Percentiles rank a stretch among this genome's conserved stretches.
These are phyloP conservation scores for Pteropus alecto DNA, from an alignment of 2,113 vertebrate species.

Conservation along the genomic window DNA sequence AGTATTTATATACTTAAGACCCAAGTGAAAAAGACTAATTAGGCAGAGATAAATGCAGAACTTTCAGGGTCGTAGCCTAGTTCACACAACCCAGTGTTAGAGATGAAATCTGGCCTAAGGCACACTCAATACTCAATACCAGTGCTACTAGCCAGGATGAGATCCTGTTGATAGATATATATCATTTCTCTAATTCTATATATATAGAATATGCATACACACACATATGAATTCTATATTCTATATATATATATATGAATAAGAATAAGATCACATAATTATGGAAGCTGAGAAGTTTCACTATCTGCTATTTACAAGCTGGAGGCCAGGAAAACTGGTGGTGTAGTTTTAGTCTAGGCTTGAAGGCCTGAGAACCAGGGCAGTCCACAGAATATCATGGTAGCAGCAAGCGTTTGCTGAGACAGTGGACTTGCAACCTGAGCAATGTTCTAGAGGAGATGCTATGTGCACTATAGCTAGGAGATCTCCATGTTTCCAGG, in stretches of 20 bases:
- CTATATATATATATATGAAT: background rate
- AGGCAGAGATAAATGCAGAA: background rate
- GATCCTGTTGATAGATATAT: no score
- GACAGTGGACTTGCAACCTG: background rate
- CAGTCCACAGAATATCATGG: background rate
- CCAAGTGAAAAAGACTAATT: background rate
- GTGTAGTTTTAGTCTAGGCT: background rate
- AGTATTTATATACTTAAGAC: background rate
- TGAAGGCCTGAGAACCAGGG: background rate
- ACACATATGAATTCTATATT: background rate
- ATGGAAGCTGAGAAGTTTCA: background rate
- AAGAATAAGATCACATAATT: background rate
- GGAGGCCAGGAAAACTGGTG: background rate
- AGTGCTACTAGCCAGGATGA: background rate
- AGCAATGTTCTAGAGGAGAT: background rate
- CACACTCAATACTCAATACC: background rate
- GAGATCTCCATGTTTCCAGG: background rate
- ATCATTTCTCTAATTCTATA: no score
- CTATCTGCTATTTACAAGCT: background rate
- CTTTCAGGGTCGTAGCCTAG: background rate
- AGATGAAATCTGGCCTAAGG: background rate
- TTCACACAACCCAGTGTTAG: background rate
- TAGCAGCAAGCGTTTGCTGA: background rate
- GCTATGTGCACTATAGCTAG: background rate
- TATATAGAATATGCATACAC: no score